A percentile compares a stretch with the other conserved stretches of the same genome.
Conservation (phyloP, 2,113 vertebrate genomes). For the Tympanuchus pallidicinctus region DNA sequence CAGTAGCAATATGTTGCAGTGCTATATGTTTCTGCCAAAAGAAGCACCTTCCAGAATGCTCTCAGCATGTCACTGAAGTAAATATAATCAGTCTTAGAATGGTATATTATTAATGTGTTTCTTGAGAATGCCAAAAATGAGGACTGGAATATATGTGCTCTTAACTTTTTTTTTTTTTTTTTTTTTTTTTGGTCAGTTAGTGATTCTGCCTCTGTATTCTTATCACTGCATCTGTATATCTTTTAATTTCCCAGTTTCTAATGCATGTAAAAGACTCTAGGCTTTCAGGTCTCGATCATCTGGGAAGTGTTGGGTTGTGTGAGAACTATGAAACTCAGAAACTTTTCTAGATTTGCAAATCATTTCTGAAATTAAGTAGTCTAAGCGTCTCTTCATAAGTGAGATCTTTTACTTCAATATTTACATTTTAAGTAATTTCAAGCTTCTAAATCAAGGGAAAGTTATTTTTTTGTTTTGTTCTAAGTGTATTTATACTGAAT, state of each 20-base stretch:
- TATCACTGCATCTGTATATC: background rate
- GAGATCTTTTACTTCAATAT: background rate
- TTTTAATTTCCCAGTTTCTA: background rate
- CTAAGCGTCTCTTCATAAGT: background rate
- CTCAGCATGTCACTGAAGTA: background rate
- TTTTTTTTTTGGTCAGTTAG: background rate
- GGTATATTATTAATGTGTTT: background rate
- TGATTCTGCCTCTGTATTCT: background rate
- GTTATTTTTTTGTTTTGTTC: background rate
- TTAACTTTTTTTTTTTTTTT: background rate
- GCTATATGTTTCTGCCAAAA: background rate
- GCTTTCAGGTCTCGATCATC: background rate
- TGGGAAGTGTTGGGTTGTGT: background rate
- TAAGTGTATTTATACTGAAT: background rate
- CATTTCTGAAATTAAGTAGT: background rate
- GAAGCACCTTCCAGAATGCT: background rate
- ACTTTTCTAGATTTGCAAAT: background rate
- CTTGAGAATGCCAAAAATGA: background rate
- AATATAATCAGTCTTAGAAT: background rate
- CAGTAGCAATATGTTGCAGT: background rate
- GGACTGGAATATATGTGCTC: background rate
- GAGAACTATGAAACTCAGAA: background rate
- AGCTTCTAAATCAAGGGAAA: background rate
- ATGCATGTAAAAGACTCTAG: background rate
- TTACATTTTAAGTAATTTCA: background rate